Conservation (phyloP, 2,888 invertebrate genomes). For the Adelphocoris suturalis region DNA sequence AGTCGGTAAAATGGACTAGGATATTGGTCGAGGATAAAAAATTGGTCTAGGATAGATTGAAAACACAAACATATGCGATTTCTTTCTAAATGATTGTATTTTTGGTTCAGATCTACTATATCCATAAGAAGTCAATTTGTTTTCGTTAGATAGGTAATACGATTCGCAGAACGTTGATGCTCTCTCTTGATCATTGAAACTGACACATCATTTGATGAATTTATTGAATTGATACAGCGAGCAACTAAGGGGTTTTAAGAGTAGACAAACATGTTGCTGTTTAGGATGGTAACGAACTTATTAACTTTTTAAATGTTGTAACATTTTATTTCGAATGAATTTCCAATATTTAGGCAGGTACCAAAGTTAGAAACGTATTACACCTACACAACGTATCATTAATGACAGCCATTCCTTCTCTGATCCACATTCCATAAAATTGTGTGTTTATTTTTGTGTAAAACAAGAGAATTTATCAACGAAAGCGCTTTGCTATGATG, state of each 20-base stretch:
- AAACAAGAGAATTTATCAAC: too few species aligned
- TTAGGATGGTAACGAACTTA: neutral
- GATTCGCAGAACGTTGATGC: neutral
- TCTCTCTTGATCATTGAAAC: neutral
- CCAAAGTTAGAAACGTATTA: too few species aligned
- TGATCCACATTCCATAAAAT: too few species aligned
- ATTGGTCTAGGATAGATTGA: neutral
- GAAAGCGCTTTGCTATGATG: too few species aligned
- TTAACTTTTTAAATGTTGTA: neutral
- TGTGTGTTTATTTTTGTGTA: too few species aligned
- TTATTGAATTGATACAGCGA: neutral
- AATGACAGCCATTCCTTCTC: too few species aligned
- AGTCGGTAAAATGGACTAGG: neutral
- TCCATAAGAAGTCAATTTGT: neutral
- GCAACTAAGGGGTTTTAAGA: neutral
- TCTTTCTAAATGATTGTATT: constrained; percentile 5
- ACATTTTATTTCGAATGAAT: neutral
- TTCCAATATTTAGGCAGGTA: too few species aligned
- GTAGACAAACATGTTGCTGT: neutral
- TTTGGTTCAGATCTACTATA: constrained; percentile 2
- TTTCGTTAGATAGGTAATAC: neutral
- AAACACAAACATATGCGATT: neutral
- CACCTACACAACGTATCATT: too few species aligned
- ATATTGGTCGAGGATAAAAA: too few species aligned
- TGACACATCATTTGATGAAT: neutral